Percentiles rank a stretch among this genome's conserved stretches.
Evolutionary conservation across 2,113 vertebrate species (phyloP).

Genomic region (Epinephelus cyanopodus): DNA sequence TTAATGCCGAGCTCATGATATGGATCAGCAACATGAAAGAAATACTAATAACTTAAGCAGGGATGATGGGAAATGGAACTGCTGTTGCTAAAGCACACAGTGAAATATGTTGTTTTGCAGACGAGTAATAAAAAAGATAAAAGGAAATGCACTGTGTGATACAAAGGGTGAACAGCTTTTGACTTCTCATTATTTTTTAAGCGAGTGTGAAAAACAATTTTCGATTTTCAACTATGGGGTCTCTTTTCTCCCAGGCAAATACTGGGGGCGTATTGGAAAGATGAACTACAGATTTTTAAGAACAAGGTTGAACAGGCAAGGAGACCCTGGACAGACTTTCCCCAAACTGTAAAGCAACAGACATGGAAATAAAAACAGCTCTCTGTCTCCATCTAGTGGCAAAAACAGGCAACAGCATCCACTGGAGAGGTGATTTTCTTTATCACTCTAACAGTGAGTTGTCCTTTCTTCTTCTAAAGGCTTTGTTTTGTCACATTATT

Average conservation of each 20-base stretch:
- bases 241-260: not conserved
- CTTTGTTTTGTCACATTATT: not conserved
- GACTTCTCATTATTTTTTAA: too few species aligned
- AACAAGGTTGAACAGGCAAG: not conserved
- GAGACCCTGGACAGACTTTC: not conserved
- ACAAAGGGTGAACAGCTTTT: too few species aligned
- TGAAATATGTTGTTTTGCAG: slow-evolving; percentile 1
- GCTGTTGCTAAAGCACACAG: not conserved
- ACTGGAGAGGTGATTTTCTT: not conserved
- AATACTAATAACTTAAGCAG: slow-evolving; percentile 35
- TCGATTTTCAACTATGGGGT: not conserved
- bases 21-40: slow-evolving; percentile 38
- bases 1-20: slow-evolving; percentile 48
- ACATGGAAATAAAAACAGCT: not conserved
- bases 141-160: not conserved
- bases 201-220: too few species aligned
- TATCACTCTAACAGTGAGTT: too few species aligned
- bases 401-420: not conserved
- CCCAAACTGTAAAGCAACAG: not conserved
- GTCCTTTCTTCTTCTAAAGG: not conserved
- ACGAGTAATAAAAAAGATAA: not conserved
- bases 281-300: not conserved
- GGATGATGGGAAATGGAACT: slow-evolving; percentile 1
- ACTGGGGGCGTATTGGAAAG: not conserved
- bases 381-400: slow-evolving; percentile 70